Percentiles rank a stretch among this genome's conserved stretches.
Evolutionary conservation across 2,888 invertebrate species (phyloP).

Genomic region (Machimus atricapillus): DNA sequence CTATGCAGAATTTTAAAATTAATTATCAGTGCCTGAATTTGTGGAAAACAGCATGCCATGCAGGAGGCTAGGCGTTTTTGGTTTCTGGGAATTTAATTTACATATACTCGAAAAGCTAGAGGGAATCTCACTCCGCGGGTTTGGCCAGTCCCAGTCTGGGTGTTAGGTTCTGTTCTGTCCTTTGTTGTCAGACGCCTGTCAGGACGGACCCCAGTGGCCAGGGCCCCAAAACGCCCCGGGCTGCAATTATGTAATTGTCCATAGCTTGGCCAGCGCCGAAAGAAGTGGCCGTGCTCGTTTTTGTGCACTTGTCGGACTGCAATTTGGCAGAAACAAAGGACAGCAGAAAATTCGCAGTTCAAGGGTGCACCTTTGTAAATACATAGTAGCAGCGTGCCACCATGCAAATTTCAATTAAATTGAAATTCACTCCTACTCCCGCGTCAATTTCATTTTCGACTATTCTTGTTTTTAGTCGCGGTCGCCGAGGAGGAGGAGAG

Average conservation of each 20-base stretch:
- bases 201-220: not conserved
- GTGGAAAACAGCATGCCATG: not conserved
- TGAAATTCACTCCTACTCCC: not conserved
- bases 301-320: slow-evolving; percentile 3
- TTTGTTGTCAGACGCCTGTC: slow-evolving; percentile 14
- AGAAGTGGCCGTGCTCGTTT: not conserved
- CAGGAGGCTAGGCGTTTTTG: not conserved
- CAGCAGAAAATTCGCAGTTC: slow-evolving; percentile 6
- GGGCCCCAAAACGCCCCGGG: not conserved
- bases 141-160: not conserved
- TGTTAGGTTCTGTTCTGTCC: not conserved
- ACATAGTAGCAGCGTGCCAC: not conserved
- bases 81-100: slow-evolving; percentile 5
- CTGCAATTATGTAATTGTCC: slow-evolving; percentile 20
- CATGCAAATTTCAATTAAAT: slow-evolving; percentile 36
- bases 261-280: not conserved
- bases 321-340: slow-evolving; percentile 2
- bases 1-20: not conserved
- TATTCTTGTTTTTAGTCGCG: not conserved
- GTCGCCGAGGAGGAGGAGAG: not conserved
- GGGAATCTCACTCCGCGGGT: not conserved
- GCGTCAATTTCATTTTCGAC: not conserved
- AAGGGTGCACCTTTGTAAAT: not conserved
- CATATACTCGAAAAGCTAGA: not conserved
- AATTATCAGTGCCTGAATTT: not conserved